phyloP scores from a whole-genome alignment of 2,113 vertebrate species.

The Nannospalax galili region DNA sequence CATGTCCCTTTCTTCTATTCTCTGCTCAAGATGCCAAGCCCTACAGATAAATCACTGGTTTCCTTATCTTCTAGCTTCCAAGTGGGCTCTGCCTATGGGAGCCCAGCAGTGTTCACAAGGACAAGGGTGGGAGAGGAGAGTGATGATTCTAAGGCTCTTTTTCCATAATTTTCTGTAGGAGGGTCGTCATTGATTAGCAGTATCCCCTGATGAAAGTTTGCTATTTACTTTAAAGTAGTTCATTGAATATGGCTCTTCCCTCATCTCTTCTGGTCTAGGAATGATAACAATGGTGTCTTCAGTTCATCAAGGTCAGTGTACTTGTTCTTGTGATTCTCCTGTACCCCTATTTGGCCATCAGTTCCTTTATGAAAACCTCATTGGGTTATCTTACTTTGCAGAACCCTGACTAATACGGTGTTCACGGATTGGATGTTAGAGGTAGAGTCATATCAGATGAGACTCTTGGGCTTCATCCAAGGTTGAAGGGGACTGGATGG shows the following conservation, averaged over 20 bases:
- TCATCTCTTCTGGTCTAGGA: not conserved
- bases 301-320: not conserved
- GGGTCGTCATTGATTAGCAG: not conserved
- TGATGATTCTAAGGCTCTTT: not conserved
- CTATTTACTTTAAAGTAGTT: not conserved
- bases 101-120: not conserved
- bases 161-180: not conserved
- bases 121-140: not conserved
- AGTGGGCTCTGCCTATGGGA: not conserved
- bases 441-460: not conserved
- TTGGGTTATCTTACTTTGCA: not conserved
- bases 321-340: not conserved
- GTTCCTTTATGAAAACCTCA: not conserved
- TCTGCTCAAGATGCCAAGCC: not conserved
- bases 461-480: not conserved
- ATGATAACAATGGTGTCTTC: not conserved
- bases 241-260: not conserved
- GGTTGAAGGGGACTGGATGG: not conserved
- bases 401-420: not conserved
- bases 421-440: not conserved
- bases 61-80: not conserved
- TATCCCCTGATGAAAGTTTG: not conserved
- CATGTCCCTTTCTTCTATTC: not conserved
- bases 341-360: fast-evolving
- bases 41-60: not conserved